A percentile compares a stretch with the other conserved stretches of the same genome.
phyloP scores from a whole-genome alignment of 2,113 vertebrate species.

The Reinhardtius hippoglossoides region DNA sequence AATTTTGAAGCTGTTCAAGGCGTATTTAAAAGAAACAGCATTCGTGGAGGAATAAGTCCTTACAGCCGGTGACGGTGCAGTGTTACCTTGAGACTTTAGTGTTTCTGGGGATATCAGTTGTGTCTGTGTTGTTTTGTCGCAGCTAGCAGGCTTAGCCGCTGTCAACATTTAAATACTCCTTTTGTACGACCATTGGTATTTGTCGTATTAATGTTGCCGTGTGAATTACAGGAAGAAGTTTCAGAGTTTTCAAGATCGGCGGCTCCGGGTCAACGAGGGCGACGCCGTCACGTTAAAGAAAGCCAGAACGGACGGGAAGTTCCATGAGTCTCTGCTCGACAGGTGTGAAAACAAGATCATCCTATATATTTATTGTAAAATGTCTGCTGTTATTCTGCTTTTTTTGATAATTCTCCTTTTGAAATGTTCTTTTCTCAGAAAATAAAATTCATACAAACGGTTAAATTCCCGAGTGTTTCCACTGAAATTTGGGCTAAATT shows the following conservation, averaged over 20 bases:
- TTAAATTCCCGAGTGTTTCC: too few species aligned
- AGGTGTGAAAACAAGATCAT: slow-evolving; percentile 81
- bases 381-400: too few species aligned
- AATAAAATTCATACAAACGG: too few species aligned
- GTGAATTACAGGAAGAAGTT: slow-evolving; percentile 90
- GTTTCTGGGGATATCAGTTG: not conserved
- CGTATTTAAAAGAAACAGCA: not conserved
- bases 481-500: too few species aligned
- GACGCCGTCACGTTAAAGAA: slow-evolving; percentile 87
- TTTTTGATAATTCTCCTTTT: too few species aligned
- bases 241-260: slow-evolving; percentile 97
- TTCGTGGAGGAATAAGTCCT: not conserved
- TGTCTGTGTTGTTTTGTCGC: not conserved
- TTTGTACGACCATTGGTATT: not conserved
- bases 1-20: not conserved
- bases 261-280: slow-evolving; percentile 93
- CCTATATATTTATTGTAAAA: not conserved
- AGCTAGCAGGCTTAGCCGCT: not conserved
- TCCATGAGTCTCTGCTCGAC: slow-evolving; percentile 94
- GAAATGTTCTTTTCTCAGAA: too few species aligned
- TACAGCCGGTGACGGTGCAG: not conserved
- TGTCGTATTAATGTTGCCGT: not conserved
- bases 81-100: not conserved
- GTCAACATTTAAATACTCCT: not conserved
- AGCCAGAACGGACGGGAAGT: slow-evolving; percentile 92